Evolutionary conservation across 2,113 vertebrate genomes (phyloP).

Genomic region (Lutjanus erythropterus): DNA sequence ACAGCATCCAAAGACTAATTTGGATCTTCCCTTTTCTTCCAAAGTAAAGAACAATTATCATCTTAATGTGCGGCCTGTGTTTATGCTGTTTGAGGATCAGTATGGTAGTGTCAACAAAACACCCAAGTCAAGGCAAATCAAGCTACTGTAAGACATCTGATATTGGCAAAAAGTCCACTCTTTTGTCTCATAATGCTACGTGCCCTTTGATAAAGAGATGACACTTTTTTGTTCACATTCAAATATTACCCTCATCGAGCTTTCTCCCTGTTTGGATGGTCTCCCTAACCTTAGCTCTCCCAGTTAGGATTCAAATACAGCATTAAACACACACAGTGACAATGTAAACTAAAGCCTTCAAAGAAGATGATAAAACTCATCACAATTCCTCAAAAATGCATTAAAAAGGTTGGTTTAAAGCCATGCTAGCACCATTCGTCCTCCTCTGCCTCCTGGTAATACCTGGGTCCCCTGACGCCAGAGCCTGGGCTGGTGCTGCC

Average conservation of each 20-base stretch:
- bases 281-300: slow-evolving; percentile 20
- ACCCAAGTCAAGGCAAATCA: slow-evolving; percentile 38
- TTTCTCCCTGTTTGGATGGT: slow-evolving; percentile 20
- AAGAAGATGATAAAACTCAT: slow-evolving; percentile 97
- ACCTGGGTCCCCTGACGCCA: slow-evolving; percentile 83
- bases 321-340: slow-evolving; percentile 67
- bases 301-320: slow-evolving; percentile 51
- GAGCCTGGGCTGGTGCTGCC: slow-evolving; percentile 82
- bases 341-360: slow-evolving; percentile 76
- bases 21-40: background rate
- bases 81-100: slow-evolving; percentile 28
- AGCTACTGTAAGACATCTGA: slow-evolving; percentile 28
- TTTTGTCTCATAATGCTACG: slow-evolving; percentile 28
- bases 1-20: background rate
- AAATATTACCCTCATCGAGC: slow-evolving; percentile 1
- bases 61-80: background rate
- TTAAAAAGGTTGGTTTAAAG: slow-evolving; percentile 74
- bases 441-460: slow-evolving; percentile 90
- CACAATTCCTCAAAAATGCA: slow-evolving; percentile 80
- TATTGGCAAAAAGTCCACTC: slow-evolving; percentile 9
- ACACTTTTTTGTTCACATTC: slow-evolving; percentile 36
- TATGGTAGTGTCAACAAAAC: slow-evolving; percentile 49
- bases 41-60: background rate
- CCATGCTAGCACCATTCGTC: slow-evolving; percentile 96
- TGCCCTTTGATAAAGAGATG: slow-evolving; percentile 22